Percentiles rank a stretch among this genome's conserved stretches.
These are phyloP conservation scores for Lepidostoma basale DNA, from an alignment of 1,140 invertebrate species.

Conservation along the genomic window DNA sequence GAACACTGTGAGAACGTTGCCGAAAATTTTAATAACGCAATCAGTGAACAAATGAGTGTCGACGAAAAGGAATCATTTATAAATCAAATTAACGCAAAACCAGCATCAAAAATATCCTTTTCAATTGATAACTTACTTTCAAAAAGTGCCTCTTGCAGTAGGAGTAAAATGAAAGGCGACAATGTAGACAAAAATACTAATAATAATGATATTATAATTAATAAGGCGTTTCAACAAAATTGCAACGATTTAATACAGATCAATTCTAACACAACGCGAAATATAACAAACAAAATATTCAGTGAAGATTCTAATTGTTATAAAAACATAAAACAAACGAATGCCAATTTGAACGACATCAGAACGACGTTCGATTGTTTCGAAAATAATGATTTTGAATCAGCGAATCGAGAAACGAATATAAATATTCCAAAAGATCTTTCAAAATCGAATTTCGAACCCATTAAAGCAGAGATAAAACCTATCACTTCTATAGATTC, in stretches of 20 bases:
- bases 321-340: no score
- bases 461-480: background rate
- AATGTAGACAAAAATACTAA: no score
- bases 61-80: background rate
- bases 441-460: conserved; percentile 11
- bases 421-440: background rate
- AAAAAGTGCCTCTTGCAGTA: background rate
- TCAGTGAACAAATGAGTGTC: background rate
- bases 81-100: background rate
- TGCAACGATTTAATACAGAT: no score
- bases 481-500: background rate
- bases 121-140: conserved; percentile 31
- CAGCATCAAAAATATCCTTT: conserved; percentile 28
- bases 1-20: background rate
- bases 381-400: conserved; percentile 15
- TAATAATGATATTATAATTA: no score
- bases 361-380: no score
- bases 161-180: background rate
- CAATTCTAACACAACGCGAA: no score
- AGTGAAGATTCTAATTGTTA: no score
- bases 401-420: background rate
- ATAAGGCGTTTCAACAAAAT: no score
- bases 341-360: background rate
- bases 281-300: no score
- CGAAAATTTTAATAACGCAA: background rate